A percentile compares a stretch with the other conserved stretches of the same genome.
phyloP scores from a whole-genome alignment of 2,113 vertebrate species.

The Muscicapa adusta region DNA sequence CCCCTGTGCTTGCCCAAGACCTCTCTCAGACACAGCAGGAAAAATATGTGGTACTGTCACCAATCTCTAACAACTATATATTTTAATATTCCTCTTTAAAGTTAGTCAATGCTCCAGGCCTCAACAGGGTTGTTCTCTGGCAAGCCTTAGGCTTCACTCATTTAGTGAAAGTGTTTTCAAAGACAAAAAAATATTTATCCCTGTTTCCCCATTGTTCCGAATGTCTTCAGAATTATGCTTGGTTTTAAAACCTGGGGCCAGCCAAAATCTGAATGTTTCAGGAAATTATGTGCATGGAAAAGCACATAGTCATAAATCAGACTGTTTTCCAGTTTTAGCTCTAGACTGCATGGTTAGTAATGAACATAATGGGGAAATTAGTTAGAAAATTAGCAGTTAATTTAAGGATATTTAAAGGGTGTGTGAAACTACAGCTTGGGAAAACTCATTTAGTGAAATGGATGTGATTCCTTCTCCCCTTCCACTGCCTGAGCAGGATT shows the following conservation, averaged over 20 bases:
- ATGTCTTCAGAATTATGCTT: neutral
- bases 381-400: conserved; percentile 58
- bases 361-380: conserved; percentile 50
- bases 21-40: neutral
- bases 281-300: conserved; percentile 54
- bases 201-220: conserved; percentile 7
- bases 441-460: conserved; percentile 2
- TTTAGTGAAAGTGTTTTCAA: neutral
- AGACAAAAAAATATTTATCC: neutral
- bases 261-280: conserved; percentile 44
- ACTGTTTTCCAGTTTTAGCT: conserved; percentile 27
- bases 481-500: neutral
- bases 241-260: conserved; percentile 15
- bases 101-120: neutral
- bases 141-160: neutral
- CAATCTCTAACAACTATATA: neutral
- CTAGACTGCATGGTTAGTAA: conserved; percentile 24
- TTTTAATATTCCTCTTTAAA: conserved; percentile 2
- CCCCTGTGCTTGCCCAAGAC: neutral
- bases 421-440: conserved; percentile 34
- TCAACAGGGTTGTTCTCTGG: neutral
- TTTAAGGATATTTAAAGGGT: conserved; percentile 40
- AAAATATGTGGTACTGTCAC: conserved; percentile 18
- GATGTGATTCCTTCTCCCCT: neutral
- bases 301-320: conserved; percentile 37